Conservation (phyloP, 2,888 invertebrate species). For the Xanthostigma xanthostigma region DNA sequence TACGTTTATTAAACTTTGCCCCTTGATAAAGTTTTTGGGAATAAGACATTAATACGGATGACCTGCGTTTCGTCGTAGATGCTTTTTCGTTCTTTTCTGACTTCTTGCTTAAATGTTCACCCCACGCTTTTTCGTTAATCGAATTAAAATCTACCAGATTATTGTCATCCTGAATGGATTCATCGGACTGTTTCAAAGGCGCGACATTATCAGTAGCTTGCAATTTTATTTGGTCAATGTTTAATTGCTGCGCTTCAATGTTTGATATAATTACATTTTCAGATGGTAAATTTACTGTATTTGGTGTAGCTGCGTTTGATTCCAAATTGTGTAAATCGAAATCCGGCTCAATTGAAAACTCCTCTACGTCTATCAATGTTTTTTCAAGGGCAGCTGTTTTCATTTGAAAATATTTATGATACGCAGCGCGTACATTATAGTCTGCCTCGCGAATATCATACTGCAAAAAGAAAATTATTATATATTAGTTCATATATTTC, state of each 20-base stretch:
- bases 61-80: no score
- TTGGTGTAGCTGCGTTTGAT: conserved; percentile 16
- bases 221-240: no score
- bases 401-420: conserved; percentile 66
- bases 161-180: conserved; percentile 6
- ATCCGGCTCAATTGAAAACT: not conserved
- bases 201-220: no score
- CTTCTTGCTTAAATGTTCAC: conserved; percentile 29
- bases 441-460: conserved; percentile 69
- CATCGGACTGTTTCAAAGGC: not conserved
- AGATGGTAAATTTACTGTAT: conserved; percentile 24
- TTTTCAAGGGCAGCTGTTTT: conserved; percentile 62
- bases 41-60: conserved; percentile 22
- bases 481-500: not conserved
- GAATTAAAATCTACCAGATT: conserved; percentile 7
- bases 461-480: conserved; percentile 25
- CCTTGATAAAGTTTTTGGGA: conserved; percentile 53
- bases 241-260: conserved; percentile 25
- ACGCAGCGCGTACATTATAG: conserved; percentile 55
- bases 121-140: conserved; percentile 31
- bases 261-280: conserved; percentile 29
- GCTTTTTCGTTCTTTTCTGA: no score
- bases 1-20: conserved; percentile 52
- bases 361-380: conserved; percentile 41
- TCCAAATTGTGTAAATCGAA: conserved; percentile 12